Evolutionary conservation across 2,888 invertebrate genomes (phyloP).

Genomic region (Meandrusa payeni): DNA sequence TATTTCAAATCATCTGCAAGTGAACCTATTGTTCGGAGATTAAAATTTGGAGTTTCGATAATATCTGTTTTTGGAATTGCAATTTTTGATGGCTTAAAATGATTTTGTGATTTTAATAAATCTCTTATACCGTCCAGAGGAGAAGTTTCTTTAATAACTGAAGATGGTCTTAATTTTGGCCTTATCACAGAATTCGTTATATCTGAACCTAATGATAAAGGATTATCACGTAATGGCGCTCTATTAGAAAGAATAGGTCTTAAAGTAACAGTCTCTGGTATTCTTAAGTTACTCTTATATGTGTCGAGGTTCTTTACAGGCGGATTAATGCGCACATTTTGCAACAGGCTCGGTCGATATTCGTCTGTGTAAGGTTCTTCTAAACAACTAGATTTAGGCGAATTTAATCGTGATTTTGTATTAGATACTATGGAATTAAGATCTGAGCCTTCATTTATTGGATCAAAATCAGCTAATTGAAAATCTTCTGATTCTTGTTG

Average conservation of each 20-base stretch:
- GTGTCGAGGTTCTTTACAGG: slow-evolving; percentile 38
- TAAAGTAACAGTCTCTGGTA: slow-evolving; percentile 43
- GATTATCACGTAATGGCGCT: slow-evolving; percentile 25
- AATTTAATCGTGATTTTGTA: slow-evolving; percentile 9
- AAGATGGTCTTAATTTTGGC: slow-evolving; percentile 2
- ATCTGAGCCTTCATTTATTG: slow-evolving; percentile 30
- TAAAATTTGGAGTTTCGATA: neutral
- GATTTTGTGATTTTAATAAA: slow-evolving; percentile 4
- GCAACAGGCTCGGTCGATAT: slow-evolving; percentile 30
- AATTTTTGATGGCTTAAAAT: neutral
- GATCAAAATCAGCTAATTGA: slow-evolving; percentile 23
- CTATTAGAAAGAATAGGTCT: slow-evolving; percentile 38
- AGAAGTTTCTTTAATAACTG: neutral
- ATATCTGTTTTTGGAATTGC: neutral
- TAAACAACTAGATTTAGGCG: slow-evolving; percentile 5
- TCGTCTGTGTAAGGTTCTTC: slow-evolving; percentile 3
- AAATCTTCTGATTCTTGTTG: slow-evolving; percentile 28
- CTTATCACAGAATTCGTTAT: neutral
- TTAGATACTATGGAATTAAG: slow-evolving; percentile 24
- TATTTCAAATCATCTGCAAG: slow-evolving; percentile 33
- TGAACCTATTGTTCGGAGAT: neutral
- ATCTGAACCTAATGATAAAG: slow-evolving; percentile 3
- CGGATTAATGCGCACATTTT: neutral
- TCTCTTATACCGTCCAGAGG: slow-evolving; percentile 2
- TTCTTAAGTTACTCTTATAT: slow-evolving; percentile 44